Conservation (phyloP, 2,888 invertebrate genomes). For the Nineta flava region DNA sequence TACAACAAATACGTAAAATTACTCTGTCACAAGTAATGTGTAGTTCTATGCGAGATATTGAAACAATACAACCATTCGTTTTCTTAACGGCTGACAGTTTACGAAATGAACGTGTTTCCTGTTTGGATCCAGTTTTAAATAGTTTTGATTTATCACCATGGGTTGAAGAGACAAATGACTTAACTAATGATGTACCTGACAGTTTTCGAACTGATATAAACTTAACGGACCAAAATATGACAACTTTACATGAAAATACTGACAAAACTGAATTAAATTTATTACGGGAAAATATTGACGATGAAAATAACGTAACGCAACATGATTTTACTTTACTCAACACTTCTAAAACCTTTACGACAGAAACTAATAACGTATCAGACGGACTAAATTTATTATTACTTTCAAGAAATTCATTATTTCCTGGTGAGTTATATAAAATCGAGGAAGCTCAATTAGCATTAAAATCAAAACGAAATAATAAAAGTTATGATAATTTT, state of each 20-base stretch:
- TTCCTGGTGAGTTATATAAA: not conserved
- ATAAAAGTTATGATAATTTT: too few relatives aligned
- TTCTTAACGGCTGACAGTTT: conserved; percentile 43
- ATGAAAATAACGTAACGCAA: not conserved
- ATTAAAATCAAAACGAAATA: not conserved
- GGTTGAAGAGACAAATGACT: conserved; percentile 29
- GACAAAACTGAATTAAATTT: not conserved
- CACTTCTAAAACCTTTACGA: too few relatives aligned
- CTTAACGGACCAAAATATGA: not conserved
- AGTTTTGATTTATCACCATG: conserved; percentile 45
- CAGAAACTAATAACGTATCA: not conserved
- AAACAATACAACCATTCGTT: conserved; percentile 53
- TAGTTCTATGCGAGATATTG: conserved; percentile 44
- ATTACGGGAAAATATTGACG: not conserved
- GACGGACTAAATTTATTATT: not conserved
- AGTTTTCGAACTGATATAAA: not conserved
- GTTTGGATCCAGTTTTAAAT: conserved; percentile 33
- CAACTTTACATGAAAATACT: not conserved
- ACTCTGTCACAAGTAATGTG: conserved; percentile 60
- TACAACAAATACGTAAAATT: conserved; percentile 53
- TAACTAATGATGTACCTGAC: not conserved
- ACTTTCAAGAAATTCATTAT: not conserved
- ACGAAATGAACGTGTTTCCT: conserved; percentile 41
- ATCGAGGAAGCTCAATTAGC: not conserved
- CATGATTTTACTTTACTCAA: not conserved